Evolutionary conservation across 1,140 invertebrate genomes (phyloP).

Genomic region (Araneus ventricosus): DNA sequence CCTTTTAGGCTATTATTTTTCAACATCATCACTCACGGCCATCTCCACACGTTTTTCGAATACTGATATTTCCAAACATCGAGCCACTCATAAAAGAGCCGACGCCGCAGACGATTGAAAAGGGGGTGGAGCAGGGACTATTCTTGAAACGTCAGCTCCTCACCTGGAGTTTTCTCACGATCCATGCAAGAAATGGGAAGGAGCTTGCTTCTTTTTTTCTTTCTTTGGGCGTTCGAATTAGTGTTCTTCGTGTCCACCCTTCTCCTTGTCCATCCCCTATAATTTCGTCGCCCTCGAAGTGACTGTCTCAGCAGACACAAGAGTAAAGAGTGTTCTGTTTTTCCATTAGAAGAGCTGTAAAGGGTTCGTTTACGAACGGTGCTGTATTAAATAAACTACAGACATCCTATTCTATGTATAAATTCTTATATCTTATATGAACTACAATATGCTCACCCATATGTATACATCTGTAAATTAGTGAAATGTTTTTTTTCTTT

Average conservation of each 20-base stretch:
- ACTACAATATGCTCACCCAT: no score
- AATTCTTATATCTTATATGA: no score
- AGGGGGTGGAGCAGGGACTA: background rate
- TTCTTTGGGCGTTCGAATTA: constrained; percentile 11
- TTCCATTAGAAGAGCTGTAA: no score
- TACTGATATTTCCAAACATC: constrained; percentile 26
- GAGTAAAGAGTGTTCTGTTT: background rate
- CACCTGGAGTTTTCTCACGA: constrained; percentile 24
- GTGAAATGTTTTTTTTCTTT: no score
- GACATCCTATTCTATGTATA: no score
- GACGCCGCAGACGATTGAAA: constrained; percentile 20
- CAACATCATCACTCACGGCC: background rate
- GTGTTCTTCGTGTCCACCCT: background rate
- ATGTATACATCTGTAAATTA: no score
- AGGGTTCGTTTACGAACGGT: no score
- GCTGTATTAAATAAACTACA: no score
- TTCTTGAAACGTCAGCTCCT: constrained; percentile 23
- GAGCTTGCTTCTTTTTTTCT: background rate
- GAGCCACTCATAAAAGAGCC: constrained; percentile 22
- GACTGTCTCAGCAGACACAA: constrained; percentile 3
- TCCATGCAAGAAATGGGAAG: background rate
- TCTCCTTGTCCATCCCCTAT: background rate
- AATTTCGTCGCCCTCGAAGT: background rate
- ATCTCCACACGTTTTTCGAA: constrained; percentile 14
- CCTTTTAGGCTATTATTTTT: constrained; percentile 9